Evolutionary conservation across 2,888 invertebrate genomes (phyloP), one percentile per base, ranked within the genome.

Genomic region (Sisyra terminalis): DNA sequence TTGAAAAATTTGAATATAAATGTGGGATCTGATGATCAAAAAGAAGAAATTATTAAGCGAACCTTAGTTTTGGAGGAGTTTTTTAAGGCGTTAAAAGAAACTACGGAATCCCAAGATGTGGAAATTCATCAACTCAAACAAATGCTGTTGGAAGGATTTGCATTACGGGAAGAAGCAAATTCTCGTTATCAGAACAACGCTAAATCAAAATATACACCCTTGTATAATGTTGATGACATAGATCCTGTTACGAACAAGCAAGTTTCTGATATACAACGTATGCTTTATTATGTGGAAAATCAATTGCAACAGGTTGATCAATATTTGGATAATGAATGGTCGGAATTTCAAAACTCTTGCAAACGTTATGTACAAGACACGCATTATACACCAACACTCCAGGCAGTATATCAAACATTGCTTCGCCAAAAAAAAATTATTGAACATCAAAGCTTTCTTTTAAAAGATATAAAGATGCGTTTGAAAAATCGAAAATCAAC

Each of bases 341-440:
- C 75, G 18, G 73, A 71, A 45, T 71, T 69, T 52, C 71, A 72
- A 52, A 65, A 70, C 48, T 59, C 71, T 35, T 63, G 59, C 43
- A 67, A 58, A 43, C 65, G 63, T 51, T 64, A 50, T 57, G 59
- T 67, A 56, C 53, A 64, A 55, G 52, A 56, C 4, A 56, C 55
- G 44, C 69, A 78, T 64, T 71, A 73, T 45, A 69, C 77, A 11
- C 85, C 86, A 0, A 75, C 75, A 24, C 61, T 84, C 50, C 85
- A 87, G 53, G 73, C 76, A 24, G 73, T 87, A 7, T 89, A 86
- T 61, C 82, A 85, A 53, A 78, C 82, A 0, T 64, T 89, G 53
- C 75, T 81, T 18, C 75, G 73, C 46, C 79, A 87, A 47, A 78
- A 76, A 49, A 80, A 80, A 48, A 73, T 78, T 45, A 64, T 78